Base-by-base conservation (phyloP, 2,888 invertebrate genomes). In the Epinotia brunnichana region DNA sequence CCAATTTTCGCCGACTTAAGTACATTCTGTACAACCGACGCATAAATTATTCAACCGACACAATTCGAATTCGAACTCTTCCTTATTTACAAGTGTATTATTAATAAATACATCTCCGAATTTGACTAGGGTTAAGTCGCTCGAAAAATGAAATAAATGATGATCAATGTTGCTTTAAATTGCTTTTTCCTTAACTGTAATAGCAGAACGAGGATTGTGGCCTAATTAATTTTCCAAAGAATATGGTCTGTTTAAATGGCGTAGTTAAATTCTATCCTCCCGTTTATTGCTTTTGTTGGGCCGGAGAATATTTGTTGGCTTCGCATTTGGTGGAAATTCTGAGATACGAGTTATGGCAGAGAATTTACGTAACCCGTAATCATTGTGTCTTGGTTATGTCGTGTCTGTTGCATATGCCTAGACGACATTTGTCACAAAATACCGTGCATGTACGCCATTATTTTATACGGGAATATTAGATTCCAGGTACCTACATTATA, bases 191-290 rank as follows among this genome's bases (percentile, higher is more conserved):
- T 69, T 69, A 67, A 64, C 74, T 76, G 71, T 76, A 77, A 78
- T 77, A 75, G 74, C 74, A 70, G 59, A 68, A 70, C 67, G 74
- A 73, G 73, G 67, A 77, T 76, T 76, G 78, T 77, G 57, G 61
- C 15, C 75, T 77, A 77, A 79, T 80, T 79, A 77, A 77, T 74
- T 78, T 77, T 76, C 74, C 66, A 70, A 69, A 72, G 76, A 54
- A 69, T 60, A 69, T 63, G 51, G 39, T 59, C 59, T 54, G 60
- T 73, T 66, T 60, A 75, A 71, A 74, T 66, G 69, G 48, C 61
- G 71, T 64, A 54, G 71, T 77, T 76, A 74, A 71, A 75, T 74
- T 75, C 71, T 69, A 70, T 72, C 73, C 73, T 76, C 76, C 64
- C 44, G 63, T 63, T 79, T 79, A 80, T 81, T 75, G 77, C 53